These are phyloP conservation scores for Orthosia incerta DNA, from an alignment of 2,888 invertebrate species.

Conservation along the genomic window DNA sequence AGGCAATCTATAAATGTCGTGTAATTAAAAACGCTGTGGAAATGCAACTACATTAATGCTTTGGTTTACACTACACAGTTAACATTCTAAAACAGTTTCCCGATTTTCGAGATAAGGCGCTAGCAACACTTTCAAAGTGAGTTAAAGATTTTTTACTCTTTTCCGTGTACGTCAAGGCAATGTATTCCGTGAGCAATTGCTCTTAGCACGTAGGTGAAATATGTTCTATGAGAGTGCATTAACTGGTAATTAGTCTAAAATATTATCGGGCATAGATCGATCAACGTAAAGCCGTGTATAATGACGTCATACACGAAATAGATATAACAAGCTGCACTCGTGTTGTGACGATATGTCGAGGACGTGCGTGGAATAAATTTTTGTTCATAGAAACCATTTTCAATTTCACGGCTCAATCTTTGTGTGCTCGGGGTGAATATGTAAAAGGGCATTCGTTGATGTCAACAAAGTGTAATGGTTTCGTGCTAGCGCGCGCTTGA, in stretches of 20 bases:
- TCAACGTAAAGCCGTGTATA: slow-evolving; percentile 45
- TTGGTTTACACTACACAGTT: slow-evolving; percentile 26
- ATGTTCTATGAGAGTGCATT: slow-evolving; percentile 59
- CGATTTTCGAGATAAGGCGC: slow-evolving; percentile 57
- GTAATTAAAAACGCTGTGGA: slow-evolving; percentile 17
- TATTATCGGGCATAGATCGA: slow-evolving; percentile 33
- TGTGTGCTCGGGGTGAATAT: slow-evolving; percentile 90
- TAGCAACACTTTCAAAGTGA: slow-evolving; percentile 60
- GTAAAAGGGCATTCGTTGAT: slow-evolving; percentile 89
- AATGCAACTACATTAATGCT: neutral
- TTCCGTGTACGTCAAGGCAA: slow-evolving; percentile 66
- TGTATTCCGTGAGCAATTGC: slow-evolving; percentile 68
- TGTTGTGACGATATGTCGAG: slow-evolving; percentile 84
- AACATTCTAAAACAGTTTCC: slow-evolving; percentile 46
- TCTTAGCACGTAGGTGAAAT: slow-evolving; percentile 55
- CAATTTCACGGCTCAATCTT: slow-evolving; percentile 91
- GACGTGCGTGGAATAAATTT: slow-evolving; percentile 88
- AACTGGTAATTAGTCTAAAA: slow-evolving; percentile 40
- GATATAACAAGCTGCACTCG: slow-evolving; percentile 64
- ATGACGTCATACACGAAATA: slow-evolving; percentile 53
- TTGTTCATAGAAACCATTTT: slow-evolving; percentile 90
- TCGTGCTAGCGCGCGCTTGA: slow-evolving; percentile 86
- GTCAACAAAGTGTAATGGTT: slow-evolving; percentile 90
- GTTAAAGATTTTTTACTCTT: slow-evolving; percentile 65
- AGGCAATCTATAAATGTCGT: slow-evolving; percentile 12